These are phyloP conservation scores for Athrips mouffetella DNA, from an alignment of 2,888 invertebrate species.

Conservation along the genomic window DNA sequence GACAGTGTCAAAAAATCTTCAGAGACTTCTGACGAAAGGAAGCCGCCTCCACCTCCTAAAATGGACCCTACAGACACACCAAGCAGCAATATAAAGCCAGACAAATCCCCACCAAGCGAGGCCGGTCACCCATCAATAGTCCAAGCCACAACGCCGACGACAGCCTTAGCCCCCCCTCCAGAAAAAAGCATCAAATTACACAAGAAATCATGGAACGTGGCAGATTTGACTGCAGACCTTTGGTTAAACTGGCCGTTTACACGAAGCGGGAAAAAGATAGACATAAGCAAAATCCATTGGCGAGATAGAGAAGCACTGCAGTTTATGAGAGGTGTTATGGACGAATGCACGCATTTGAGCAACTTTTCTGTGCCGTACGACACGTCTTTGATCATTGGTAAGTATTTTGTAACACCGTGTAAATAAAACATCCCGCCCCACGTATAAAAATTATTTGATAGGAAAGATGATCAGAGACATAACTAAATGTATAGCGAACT, in stretches of 20 bases:
- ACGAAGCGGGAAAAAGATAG: constrained; percentile 64
- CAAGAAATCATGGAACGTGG: constrained; percentile 55
- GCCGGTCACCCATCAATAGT: background rate
- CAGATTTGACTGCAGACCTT: constrained; percentile 58
- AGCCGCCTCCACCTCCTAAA: background rate
- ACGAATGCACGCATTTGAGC: constrained; percentile 97
- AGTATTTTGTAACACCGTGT: constrained; percentile 27
- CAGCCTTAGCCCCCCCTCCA: background rate
- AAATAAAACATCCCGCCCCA: too few species aligned
- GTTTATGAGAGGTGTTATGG: constrained; percentile 99
- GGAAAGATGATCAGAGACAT: too few species aligned
- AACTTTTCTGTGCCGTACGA: constrained; percentile 94
- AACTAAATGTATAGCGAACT: too few species aligned
- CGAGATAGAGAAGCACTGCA: constrained; percentile 89
- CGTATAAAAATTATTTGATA: too few species aligned
- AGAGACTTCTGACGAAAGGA: too few species aligned
- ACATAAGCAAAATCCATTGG: constrained; percentile 81
- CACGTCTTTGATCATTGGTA: constrained; percentile 89
- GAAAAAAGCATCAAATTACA: background rate
- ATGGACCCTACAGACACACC: background rate
- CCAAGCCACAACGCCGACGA: background rate
- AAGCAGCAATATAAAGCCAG: background rate
- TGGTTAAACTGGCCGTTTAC: constrained; percentile 62
- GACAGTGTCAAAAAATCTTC: too few species aligned
- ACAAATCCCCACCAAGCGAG: background rate